A percentile compares a stretch with the other conserved stretches of the same genome.
phyloP scores from a whole-genome alignment of 1,140 invertebrate species.

The Mamestra configurata region DNA sequence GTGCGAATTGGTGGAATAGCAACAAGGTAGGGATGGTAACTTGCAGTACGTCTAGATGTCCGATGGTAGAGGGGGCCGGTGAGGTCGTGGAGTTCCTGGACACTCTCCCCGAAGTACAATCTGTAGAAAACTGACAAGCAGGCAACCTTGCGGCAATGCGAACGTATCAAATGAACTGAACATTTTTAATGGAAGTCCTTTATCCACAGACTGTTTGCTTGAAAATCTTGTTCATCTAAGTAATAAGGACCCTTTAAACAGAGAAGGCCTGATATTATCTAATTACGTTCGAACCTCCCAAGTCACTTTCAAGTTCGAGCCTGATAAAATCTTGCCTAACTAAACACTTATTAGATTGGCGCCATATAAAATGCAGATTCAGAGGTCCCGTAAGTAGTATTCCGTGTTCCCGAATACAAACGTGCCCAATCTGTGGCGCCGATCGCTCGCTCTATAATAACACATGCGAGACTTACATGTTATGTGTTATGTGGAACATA shows the following conservation, averaged over 20 bases:
- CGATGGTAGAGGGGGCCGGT: too few species aligned
- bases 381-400: conserved; percentile 14
- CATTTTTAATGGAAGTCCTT: neutral
- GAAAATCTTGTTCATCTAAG: neutral
- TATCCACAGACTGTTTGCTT: neutral
- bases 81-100: too few species aligned
- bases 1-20: too few species aligned
- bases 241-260: neutral
- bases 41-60: too few species aligned
- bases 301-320: conserved; percentile 13
- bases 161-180: neutral
- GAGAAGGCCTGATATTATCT: conserved; percentile 4
- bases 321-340: conserved; percentile 7
- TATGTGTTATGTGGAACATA: neutral
- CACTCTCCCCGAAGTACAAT: too few species aligned
- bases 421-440: conserved; percentile 32
- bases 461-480: neutral
- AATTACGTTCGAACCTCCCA: conserved; percentile 20
- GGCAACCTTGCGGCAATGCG: too few species aligned
- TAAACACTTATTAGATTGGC: conserved; percentile 19
- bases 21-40: too few species aligned
- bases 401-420: conserved; percentile 38
- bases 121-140: too few species aligned
- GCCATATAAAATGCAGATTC: conserved; percentile 39
- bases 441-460: conserved; percentile 13